Evolutionary conservation across 2,113 vertebrate genomes (phyloP).

Genomic region (Leptodactylus fuscus): DNA sequence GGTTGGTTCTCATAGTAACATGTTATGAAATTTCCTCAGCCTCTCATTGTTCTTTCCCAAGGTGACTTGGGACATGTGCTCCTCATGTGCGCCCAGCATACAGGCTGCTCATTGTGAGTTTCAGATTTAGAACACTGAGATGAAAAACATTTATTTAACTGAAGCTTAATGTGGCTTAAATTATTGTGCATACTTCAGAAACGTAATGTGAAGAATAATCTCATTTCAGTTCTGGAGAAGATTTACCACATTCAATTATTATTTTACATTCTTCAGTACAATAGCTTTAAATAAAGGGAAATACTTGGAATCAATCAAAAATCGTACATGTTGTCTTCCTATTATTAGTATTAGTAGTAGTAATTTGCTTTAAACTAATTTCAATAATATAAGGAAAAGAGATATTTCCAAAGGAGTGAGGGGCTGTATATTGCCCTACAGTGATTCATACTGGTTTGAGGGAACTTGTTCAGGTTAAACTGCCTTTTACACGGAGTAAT

Average conservation of each 20-base stretch:
- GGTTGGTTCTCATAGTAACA: background rate
- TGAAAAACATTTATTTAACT: conserved; percentile 40
- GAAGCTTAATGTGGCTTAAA: conserved; percentile 44
- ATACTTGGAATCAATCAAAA: background rate
- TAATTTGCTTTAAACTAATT: background rate
- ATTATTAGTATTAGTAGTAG: no score
- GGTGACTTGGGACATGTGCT: conserved; percentile 49
- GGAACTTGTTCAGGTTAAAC: no score
- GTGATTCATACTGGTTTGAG: no score
- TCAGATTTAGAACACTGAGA: conserved; percentile 27
- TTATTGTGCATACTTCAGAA: conserved; percentile 20
- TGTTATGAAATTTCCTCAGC: conserved; percentile 25
- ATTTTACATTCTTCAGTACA: background rate
- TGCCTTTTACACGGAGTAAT: no score
- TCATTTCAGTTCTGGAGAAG: background rate
- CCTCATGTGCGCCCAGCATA: conserved; percentile 27
- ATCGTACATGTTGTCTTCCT: background rate
- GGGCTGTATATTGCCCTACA: no score
- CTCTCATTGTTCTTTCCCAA: conserved; percentile 38
- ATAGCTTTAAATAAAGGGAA: background rate
- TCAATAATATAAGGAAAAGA: background rate
- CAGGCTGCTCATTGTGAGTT: conserved; percentile 46
- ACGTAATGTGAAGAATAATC: conserved; percentile 9
- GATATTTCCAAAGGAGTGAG: background rate
- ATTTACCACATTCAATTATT: background rate